Evolutionary conservation across 2,113 vertebrate genomes (phyloP).

Genomic region (Nesogale talazaci): DNA sequence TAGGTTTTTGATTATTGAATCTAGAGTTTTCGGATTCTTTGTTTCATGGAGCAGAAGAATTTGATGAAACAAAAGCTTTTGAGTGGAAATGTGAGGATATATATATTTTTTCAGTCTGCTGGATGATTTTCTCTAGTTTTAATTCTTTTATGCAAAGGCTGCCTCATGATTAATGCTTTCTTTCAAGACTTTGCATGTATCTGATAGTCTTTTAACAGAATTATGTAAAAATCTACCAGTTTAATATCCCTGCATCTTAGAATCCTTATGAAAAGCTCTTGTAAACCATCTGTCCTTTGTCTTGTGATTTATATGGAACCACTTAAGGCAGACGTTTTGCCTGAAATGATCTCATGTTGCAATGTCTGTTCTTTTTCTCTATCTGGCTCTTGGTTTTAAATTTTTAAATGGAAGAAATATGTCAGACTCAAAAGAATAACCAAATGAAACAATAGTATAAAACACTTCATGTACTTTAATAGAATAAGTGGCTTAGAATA

Average conservation of each 20-base stretch:
- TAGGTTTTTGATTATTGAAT: neutral
- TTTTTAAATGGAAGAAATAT: conserved; percentile 43
- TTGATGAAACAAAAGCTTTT: conserved; percentile 36
- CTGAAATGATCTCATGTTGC: conserved; percentile 26
- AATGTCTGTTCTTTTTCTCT: conserved; percentile 12
- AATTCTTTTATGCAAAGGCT: conserved; percentile 8
- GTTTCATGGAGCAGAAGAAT: conserved; percentile 13
- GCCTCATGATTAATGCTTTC: conserved; percentile 3
- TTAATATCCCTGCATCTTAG: conserved; percentile 32
- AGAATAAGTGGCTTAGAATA: conserved; percentile 22
- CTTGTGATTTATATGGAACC: conserved; percentile 31
- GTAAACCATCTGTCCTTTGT: neutral
- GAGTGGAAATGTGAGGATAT: conserved; percentile 1
- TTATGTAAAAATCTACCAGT: neutral
- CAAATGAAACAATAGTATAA: conserved; percentile 47
- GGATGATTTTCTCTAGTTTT: conserved; percentile 34
- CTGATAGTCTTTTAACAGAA: conserved; percentile 43
- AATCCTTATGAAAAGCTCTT: neutral
- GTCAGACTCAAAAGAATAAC: conserved; percentile 11
- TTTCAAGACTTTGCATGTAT: conserved; percentile 11
- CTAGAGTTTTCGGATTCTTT: conserved; percentile 31
- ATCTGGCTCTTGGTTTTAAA: conserved; percentile 17
- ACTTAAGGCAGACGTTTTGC: conserved; percentile 35
- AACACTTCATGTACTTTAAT: neutral
- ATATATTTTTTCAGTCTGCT: neutral